Percentiles rank a stretch among this genome's conserved stretches.
Conservation (phyloP, 2,797 vertebrate species). For the Rhabdophis nuchalis region DNA sequence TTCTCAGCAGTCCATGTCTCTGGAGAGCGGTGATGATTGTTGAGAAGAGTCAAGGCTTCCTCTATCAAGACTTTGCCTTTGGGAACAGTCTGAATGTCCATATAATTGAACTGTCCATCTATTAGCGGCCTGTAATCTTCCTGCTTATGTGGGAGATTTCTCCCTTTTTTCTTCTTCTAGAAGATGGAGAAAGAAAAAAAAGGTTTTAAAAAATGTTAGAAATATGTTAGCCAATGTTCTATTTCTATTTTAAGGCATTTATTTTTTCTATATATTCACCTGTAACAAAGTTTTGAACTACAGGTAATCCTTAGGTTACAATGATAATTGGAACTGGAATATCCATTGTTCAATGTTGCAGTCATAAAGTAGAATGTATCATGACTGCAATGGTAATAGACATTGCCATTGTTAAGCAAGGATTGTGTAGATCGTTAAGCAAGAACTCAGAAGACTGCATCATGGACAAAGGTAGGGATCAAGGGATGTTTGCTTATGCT, state of each 20-base stretch:
- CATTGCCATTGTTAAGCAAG: neutral
- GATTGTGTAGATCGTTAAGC: neutral
- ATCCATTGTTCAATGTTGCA: neutral
- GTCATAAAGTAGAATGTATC: neutral
- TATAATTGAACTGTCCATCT: slow-evolving; percentile 63
- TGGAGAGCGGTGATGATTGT: slow-evolving; percentile 81
- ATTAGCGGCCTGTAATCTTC: slow-evolving; percentile 73
- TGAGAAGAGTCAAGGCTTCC: slow-evolving; percentile 82
- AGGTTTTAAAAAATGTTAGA: neutral
- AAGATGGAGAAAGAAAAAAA: slow-evolving; percentile 12
- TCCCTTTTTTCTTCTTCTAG: slow-evolving; percentile 56
- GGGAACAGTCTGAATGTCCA: slow-evolving; percentile 74
- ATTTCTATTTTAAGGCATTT: neutral
- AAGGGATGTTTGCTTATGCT: neutral
- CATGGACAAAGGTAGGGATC: neutral
- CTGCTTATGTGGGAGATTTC: slow-evolving; percentile 27
- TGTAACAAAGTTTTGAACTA: neutral
- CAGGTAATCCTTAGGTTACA: neutral
- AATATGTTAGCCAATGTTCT: neutral
- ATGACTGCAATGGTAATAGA: neutral
- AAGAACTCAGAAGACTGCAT: neutral
- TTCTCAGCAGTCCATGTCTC: slow-evolving; percentile 83
- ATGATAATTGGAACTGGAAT: neutral
- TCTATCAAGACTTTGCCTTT: slow-evolving; percentile 85
- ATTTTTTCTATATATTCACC: neutral